Evolutionary conservation across 1,140 invertebrate genomes (phyloP).

Genomic region (Andrena cerasifolii): DNA sequence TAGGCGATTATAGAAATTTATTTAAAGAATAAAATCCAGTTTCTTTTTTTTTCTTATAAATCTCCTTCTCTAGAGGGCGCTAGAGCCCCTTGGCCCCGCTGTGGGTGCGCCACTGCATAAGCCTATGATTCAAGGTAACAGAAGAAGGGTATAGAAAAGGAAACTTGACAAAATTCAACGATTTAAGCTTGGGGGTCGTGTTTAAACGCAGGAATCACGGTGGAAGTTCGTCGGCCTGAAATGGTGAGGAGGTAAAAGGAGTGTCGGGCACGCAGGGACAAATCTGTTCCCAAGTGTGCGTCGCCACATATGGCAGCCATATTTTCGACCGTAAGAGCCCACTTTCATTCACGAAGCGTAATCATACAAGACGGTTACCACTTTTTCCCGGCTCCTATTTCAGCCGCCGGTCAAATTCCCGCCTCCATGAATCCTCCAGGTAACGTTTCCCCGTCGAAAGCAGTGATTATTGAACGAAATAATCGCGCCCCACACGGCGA

Average conservation of each 20-base stretch:
- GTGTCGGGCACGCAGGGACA: neutral
- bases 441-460: neutral
- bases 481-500: neutral
- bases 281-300: conserved; percentile 36
- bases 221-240: neutral
- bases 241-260: neutral
- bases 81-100: too few species aligned
- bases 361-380: conserved; percentile 8
- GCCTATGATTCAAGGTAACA: too few species aligned
- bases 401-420: conserved; percentile 6
- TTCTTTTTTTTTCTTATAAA: too few species aligned
- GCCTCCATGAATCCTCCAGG: too few species aligned
- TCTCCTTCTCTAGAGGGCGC: too few species aligned
- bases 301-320: conserved; percentile 67
- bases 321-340: conserved; percentile 50
- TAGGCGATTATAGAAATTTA: too few species aligned
- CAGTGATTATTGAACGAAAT: neutral
- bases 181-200: neutral
- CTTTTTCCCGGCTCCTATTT: conserved; percentile 4
- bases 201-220: neutral
- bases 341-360: conserved; percentile 31
- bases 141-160: too few species aligned
- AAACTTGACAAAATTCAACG: too few species aligned
- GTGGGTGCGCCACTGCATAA: too few species aligned
- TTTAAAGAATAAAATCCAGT: too few species aligned